These are phyloP conservation scores for Poicephalus gulielmi DNA, from an alignment of 2,113 vertebrate genomes.

Conservation along the genomic window DNA sequence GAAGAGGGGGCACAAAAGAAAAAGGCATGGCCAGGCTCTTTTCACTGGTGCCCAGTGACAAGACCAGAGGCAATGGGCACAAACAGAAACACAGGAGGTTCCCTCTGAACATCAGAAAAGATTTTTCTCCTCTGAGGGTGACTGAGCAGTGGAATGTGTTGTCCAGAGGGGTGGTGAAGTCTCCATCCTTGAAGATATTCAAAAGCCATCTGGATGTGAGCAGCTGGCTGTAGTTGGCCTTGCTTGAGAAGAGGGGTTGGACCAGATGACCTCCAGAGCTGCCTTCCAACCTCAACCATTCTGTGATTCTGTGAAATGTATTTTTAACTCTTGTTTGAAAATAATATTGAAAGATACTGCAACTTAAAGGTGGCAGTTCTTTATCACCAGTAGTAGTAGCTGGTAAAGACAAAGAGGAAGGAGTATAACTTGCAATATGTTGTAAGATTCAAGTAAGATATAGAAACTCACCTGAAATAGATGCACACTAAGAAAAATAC, in stretches of 20 bases:
- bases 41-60: background rate
- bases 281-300: background rate
- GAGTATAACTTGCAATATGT: background rate
- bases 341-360: background rate
- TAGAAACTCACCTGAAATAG: background rate
- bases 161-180: background rate
- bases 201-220: fast-evolving
- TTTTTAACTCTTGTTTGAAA: background rate
- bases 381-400: background rate
- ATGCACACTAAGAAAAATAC: background rate
- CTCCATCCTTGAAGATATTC: background rate
- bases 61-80: background rate
- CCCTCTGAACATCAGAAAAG: background rate
- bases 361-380: background rate
- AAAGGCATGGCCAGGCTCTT: background rate
- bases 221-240: background rate
- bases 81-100: background rate
- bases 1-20: background rate
- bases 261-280: background rate
- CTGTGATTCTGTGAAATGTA: background rate
- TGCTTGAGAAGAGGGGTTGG: background rate
- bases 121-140: background rate
- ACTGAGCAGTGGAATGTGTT: background rate
- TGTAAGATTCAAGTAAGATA: background rate
- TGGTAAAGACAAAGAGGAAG: background rate